Evolutionary conservation across 2,888 invertebrate genomes (phyloP).

Genomic region (Glyphotaelius pellucidus): DNA sequence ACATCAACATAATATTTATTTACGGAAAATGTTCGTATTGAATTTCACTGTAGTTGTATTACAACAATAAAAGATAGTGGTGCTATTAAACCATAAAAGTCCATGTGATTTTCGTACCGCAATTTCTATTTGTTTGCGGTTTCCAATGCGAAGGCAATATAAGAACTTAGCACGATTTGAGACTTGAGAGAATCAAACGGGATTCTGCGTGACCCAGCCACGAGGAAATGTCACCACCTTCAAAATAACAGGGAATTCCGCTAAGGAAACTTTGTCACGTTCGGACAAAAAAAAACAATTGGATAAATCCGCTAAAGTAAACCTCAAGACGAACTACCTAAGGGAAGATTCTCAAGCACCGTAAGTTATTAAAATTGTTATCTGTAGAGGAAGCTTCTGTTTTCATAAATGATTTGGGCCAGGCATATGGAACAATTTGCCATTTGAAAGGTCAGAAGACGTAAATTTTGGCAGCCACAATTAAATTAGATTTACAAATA

Average conservation of each 20-base stretch:
- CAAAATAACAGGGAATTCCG: slow-evolving; percentile 3
- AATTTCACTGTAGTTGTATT: background rate
- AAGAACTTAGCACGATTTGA: background rate
- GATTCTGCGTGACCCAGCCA: slow-evolving; percentile 8
- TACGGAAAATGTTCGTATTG: background rate
- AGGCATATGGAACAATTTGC: background rate
- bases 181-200: background rate
- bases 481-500: background rate
- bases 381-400: too few relatives aligned
- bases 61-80: slow-evolving; percentile 10
- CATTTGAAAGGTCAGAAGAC: background rate
- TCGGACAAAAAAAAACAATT: background rate
- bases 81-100: background rate
- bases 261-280: background rate
- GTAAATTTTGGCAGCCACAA: background rate
- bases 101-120: slow-evolving; percentile 19
- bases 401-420: background rate
- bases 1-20: background rate
- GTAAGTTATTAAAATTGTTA: too few relatives aligned
- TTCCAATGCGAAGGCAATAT: slow-evolving; percentile 28
- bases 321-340: background rate
- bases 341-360: background rate
- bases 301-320: background rate
- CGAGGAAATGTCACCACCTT: slow-evolving; percentile 4
- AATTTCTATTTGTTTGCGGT: slow-evolving; percentile 40